phyloP scores from a whole-genome alignment of 2,797 vertebrate genomes.

The Gallirallus australis region DNA sequence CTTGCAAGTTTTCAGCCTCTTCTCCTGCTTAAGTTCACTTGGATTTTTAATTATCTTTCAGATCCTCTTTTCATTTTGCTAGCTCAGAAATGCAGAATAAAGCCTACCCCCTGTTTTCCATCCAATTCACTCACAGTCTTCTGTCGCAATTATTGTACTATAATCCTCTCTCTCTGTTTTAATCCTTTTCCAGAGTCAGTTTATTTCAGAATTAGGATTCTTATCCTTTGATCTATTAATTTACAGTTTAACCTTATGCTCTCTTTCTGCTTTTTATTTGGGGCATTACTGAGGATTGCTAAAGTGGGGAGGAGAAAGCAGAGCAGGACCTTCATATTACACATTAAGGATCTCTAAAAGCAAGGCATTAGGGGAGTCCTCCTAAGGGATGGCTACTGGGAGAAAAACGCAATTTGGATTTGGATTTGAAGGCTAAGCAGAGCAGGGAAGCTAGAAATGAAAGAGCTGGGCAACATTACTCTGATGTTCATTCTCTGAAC shows the following conservation, averaged over 20 bases:
- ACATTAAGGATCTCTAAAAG: neutral
- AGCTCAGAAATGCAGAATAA: conserved; percentile 48
- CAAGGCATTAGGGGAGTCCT: neutral
- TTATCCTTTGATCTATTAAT: conserved; percentile 73
- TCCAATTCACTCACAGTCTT: conserved; percentile 54
- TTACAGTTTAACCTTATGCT: conserved; percentile 67
- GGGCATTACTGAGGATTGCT: conserved; percentile 13
- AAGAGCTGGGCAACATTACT: neutral
- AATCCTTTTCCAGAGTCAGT: conserved; percentile 68
- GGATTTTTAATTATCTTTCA: conserved; percentile 67
- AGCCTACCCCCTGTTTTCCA: conserved; percentile 43
- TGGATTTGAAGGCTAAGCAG: neutral
- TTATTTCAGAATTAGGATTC: conserved; percentile 69
- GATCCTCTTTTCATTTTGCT: conserved; percentile 47
- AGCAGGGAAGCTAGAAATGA: neutral
- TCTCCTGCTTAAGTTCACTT: conserved; percentile 17
- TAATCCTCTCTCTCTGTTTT: conserved; percentile 66
- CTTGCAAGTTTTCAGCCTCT: conserved; percentile 30
- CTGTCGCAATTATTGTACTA: conserved; percentile 40
- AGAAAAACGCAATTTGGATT: conserved; percentile 34
- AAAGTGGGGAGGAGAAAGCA: neutral
- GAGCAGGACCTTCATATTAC: neutral
- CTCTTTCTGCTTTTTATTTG: conserved; percentile 39
- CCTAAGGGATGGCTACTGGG: neutral
- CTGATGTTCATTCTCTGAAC: neutral